Evolutionary conservation across 2,888 invertebrate genomes (phyloP).

Genomic region (Phragmatobia fuliginosa): DNA sequence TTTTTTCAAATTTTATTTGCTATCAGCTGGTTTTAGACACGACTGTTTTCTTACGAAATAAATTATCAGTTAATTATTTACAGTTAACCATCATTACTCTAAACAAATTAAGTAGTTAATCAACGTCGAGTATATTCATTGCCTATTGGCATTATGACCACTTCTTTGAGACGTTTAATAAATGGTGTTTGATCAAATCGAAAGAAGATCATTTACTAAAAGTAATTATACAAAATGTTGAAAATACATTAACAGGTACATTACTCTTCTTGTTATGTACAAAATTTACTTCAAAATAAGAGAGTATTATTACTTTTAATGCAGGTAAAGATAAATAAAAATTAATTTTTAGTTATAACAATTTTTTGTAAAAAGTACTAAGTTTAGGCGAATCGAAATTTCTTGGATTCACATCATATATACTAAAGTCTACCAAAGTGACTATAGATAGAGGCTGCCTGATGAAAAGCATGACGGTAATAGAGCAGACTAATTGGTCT

Average conservation of each 20-base stretch:
- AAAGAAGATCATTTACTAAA: not conserved
- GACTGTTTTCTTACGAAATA: too few relatives aligned
- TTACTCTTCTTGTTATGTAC: not conserved
- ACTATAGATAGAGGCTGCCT: too few relatives aligned
- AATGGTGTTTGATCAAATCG: not conserved
- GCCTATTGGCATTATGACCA: too few relatives aligned
- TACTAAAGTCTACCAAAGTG: too few relatives aligned
- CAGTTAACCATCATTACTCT: too few relatives aligned
- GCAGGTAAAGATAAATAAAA: not conserved
- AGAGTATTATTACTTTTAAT: not conserved
- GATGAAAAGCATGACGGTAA: too few relatives aligned
- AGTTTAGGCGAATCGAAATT: constrained; percentile 17
- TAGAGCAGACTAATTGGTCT: constrained; percentile 37
- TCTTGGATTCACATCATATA: too few relatives aligned
- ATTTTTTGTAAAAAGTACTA: not conserved
- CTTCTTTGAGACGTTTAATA: too few relatives aligned
- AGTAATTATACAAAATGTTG: not conserved
- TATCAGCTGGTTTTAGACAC: not conserved
- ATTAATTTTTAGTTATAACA: not conserved
- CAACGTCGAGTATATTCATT: too few relatives aligned
- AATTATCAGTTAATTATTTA: not conserved
- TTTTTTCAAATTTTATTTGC: not conserved
- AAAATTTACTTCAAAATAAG: not conserved
- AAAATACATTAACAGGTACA: not conserved
- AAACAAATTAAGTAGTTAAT: too few relatives aligned